Base-by-base conservation (phyloP, 2,113 vertebrate genomes). In the Clarias gariepinus region DNA sequence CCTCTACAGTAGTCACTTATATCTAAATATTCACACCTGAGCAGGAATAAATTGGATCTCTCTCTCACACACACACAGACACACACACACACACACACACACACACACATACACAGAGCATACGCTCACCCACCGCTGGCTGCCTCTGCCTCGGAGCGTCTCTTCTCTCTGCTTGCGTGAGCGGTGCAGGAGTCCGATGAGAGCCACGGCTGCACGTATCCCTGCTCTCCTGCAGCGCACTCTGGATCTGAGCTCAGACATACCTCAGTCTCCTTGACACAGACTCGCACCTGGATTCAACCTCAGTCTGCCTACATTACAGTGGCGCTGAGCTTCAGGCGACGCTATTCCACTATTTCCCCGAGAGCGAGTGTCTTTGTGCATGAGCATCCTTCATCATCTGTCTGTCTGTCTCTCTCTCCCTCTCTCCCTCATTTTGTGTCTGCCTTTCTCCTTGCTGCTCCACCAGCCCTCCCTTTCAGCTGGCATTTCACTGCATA, bases 141-240 rank as follows among this genome's bases (percentile, higher is more conserved):
- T 52, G 36, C 86, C 81, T 73, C 30, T 87, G 82, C 74, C 81
- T 52, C 58, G 18, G 73, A 89, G 71, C 52, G 58, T 85, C 86
- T 85, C 88, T 68, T 89, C 88, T 60, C 87, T 82, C 19, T 88
- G 88, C 60, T 86, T 88, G 74, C 90, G 86, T 53, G 90, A 91
- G 61, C 88, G 90, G 81, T 91, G 89, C 68, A 91, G 90, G 76
- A 90, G 90, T 85, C 90, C 90, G 73, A 91, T 91, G 41, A 91
- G 88, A 33, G 90, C 89, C 63, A 85, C 90, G 10, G 86, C 88
- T 30, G 90, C 88, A 41, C 88, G 85, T 80, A 91, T 88, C 61
- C 90, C 90, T 10, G 89, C 90, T 87, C 90, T 86, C 88, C 87
- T 89, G 60, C 85, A 88, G 73, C 90, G 89, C n/a, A 91, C 85